These are phyloP conservation scores for Lipotes vexillifer DNA, from an alignment of 2,113 vertebrate genomes.

Conservation along the genomic window DNA sequence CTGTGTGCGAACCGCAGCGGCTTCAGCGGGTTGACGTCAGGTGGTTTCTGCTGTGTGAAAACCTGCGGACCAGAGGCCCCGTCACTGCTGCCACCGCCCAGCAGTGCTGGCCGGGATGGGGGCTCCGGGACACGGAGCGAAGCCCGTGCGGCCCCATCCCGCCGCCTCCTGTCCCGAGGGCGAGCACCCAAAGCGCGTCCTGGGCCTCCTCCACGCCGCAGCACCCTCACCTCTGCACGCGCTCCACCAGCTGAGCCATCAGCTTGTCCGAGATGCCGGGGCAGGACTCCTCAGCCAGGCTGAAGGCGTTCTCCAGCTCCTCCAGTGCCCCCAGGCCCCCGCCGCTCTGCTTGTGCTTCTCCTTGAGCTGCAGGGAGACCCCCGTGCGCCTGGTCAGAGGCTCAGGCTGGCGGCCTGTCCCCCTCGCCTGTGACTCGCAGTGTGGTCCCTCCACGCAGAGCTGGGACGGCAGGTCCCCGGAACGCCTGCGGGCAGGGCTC, in stretches of 20 bases:
- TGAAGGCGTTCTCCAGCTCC: slow-evolving; percentile 98
- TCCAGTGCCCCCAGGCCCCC: slow-evolving; percentile 90
- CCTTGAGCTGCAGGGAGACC: slow-evolving; percentile 83
- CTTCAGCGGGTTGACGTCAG: slow-evolving; percentile 87
- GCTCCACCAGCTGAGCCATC: slow-evolving; percentile 92
- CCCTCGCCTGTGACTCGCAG: not conserved
- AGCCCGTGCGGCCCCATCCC: accelerated
- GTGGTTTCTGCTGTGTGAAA: slow-evolving; percentile 92
- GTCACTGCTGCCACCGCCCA: not conserved
- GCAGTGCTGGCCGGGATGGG: accelerated
- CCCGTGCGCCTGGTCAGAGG: accelerated
- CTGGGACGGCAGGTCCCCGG: not conserved
- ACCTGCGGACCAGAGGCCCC: slow-evolving; percentile 76
- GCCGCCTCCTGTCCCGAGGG: not conserved
- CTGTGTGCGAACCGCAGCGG: not conserved
- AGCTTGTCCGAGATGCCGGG: slow-evolving; percentile 95
- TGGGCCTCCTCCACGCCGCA: not conserved
- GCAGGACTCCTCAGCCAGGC: slow-evolving; percentile 94
- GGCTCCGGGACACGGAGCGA: not conserved
- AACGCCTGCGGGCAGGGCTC: accelerated
- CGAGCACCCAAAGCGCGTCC: not conserved
- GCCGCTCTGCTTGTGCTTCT: slow-evolving; percentile 90
- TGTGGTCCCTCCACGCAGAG: accelerated
- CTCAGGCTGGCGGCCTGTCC: accelerated
- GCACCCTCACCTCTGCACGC: slow-evolving; percentile 88